These are phyloP conservation scores for Choloepus hoffmanni DNA, from an alignment of 2,113 vertebrate species.

Conservation along the genomic window DNA sequence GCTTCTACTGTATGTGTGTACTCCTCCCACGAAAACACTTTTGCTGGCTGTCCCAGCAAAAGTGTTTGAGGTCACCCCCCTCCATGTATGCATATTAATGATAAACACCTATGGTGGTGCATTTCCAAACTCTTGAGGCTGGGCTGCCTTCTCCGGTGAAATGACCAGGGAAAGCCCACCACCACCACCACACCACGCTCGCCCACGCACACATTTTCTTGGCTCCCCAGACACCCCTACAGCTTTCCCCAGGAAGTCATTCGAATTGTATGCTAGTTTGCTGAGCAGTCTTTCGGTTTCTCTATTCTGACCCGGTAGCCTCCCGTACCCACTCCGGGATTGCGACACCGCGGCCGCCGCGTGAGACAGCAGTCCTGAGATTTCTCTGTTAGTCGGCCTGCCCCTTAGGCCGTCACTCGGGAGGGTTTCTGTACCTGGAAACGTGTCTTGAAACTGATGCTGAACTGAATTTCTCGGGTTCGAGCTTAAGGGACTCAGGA, in stretches of 20 bases:
- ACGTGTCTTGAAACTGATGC: constrained; percentile 99
- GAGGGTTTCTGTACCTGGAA: constrained; percentile 93
- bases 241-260: accelerated
- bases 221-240: accelerated
- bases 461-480: constrained; percentile 95
- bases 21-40: accelerated
- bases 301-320: neutral
- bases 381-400: neutral
- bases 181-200: neutral
- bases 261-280: neutral
- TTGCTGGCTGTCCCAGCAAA: neutral
- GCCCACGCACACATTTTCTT: neutral
- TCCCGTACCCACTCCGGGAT: neutral
- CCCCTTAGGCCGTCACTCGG: accelerated
- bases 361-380: neutral
- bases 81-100: neutral
- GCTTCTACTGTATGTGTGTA: neutral
- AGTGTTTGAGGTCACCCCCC: neutral
- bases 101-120: neutral
- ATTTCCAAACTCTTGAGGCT: neutral
- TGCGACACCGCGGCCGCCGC: accelerated
- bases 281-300: constrained; percentile 55
- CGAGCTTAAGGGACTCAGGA: constrained; percentile 95
- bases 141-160: neutral
- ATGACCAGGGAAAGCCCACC: neutral